Evolutionary conservation across 2,888 invertebrate species (phyloP).

Genomic region (Ariolimax columbianus): DNA sequence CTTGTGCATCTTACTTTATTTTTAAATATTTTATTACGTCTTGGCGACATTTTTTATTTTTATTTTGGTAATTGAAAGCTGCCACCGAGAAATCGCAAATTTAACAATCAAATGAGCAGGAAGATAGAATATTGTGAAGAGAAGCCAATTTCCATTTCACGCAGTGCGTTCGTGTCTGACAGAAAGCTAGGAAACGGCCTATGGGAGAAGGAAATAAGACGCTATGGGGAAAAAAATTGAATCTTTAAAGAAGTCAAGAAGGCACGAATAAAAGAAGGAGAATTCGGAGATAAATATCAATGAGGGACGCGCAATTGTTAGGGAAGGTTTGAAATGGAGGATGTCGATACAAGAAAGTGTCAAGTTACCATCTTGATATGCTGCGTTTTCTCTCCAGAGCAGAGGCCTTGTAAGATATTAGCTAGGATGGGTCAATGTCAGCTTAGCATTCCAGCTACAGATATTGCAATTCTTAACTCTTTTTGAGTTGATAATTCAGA

Average conservation of each 20-base stretch:
- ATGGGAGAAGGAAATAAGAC: too few relatives aligned
- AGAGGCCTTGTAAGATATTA: neutral
- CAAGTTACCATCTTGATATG: neutral
- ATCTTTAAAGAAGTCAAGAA: neutral
- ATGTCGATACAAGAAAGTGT: neutral
- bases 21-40: too few relatives aligned
- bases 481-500: neutral
- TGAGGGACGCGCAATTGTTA: neutral
- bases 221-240: neutral
- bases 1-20: too few relatives aligned
- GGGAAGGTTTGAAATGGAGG: neutral
- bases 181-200: neutral
- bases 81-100: conserved; percentile 23
- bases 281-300: neutral
- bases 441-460: neutral
- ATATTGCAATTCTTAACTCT: neutral
- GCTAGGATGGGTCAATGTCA: neutral
- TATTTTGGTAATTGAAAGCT: conserved; percentile 22
- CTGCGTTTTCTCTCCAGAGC: neutral
- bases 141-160: conserved; percentile 17
- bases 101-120: conserved; percentile 21
- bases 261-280: neutral
- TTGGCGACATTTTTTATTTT: too few relatives aligned
- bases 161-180: neutral
- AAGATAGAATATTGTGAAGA: conserved; percentile 22